A percentile compares a stretch with the other conserved stretches of the same genome.
Conservation (phyloP, 2,797 vertebrate genomes). For the Iguana delicatissima region DNA sequence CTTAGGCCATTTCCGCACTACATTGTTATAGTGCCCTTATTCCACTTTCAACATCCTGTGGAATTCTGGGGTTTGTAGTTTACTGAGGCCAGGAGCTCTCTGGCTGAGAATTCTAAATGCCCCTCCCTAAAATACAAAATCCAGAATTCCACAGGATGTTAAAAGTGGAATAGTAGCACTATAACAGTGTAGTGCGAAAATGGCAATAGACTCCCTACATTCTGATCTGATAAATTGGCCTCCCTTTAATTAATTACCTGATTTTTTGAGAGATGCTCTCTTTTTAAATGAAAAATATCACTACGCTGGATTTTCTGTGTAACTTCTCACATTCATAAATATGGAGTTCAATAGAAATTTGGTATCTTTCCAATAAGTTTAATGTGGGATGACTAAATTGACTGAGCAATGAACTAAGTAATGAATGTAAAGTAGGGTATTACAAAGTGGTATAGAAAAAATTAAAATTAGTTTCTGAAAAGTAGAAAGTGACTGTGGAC, state of each 20-base stretch:
- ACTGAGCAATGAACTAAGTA: neutral
- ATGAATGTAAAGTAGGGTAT: too few relatives aligned
- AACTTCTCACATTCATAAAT: neutral
- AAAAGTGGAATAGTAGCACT: too few relatives aligned
- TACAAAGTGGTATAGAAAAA: neutral
- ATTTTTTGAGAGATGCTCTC: neutral
- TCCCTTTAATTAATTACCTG: constrained; percentile 1
- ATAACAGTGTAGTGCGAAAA: too few relatives aligned
- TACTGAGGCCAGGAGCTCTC: too few relatives aligned
- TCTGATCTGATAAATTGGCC: neutral
- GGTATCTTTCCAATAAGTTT: neutral
- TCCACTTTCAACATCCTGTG: too few relatives aligned
- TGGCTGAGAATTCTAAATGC: too few relatives aligned
- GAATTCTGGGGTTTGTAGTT: too few relatives aligned
- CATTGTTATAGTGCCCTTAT: too few relatives aligned
- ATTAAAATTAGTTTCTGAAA: neutral
- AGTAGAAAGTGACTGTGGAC: neutral
- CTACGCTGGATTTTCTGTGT: neutral
- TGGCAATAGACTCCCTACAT: neutral
- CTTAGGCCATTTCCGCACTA: too few relatives aligned
- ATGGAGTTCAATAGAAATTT: neutral
- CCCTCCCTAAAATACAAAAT: too few relatives aligned
- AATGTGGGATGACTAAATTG: neutral
- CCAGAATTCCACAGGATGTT: too few relatives aligned
- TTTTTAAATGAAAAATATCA: constrained; percentile 1